Conservation (phyloP, 2,113 vertebrate genomes). For the Garra rufa region DNA sequence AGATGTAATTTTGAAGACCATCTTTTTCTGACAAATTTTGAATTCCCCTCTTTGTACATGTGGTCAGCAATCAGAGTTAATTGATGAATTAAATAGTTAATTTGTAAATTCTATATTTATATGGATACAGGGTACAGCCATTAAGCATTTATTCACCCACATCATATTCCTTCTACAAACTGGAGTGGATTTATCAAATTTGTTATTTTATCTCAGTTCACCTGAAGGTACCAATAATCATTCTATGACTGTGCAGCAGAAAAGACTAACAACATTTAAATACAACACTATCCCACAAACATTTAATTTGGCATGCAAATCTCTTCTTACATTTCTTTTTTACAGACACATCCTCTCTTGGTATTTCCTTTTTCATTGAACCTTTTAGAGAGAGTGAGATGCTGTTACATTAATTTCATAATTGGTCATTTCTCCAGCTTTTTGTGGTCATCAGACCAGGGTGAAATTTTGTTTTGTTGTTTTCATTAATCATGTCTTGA, state of each 20-base stretch:
- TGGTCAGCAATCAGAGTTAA: conserved; percentile 53
- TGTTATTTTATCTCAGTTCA: conserved; percentile 43
- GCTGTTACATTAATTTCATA: neutral
- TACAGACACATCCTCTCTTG: conserved; percentile 3
- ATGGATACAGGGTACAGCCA: conserved; percentile 68
- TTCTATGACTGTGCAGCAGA: conserved; percentile 42
- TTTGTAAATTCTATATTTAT: conserved; percentile 64
- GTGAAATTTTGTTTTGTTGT: conserved; percentile 21
- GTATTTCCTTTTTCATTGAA: conserved; percentile 1
- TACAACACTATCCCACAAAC: neutral
- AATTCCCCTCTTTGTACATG: conserved; percentile 64
- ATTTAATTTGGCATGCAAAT: conserved; percentile 37
- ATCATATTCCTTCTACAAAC: conserved; percentile 31
- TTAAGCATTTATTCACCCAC: conserved; percentile 45
- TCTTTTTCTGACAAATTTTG: conserved; percentile 63
- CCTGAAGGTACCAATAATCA: conserved; percentile 27
- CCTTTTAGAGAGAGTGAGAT: conserved; percentile 22
- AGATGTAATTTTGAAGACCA: conserved; percentile 60
- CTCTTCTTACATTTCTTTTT: conserved; percentile 10
- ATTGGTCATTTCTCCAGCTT: neutral
- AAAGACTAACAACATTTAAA: conserved; percentile 18
- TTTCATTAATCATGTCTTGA: conserved; percentile 43
- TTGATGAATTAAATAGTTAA: conserved; percentile 44
- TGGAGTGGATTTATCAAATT: conserved; percentile 25
- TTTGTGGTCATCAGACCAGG: conserved; percentile 9